phyloP scores from a whole-genome alignment of 2,797 vertebrate genomes.

The Falco naumanni region DNA sequence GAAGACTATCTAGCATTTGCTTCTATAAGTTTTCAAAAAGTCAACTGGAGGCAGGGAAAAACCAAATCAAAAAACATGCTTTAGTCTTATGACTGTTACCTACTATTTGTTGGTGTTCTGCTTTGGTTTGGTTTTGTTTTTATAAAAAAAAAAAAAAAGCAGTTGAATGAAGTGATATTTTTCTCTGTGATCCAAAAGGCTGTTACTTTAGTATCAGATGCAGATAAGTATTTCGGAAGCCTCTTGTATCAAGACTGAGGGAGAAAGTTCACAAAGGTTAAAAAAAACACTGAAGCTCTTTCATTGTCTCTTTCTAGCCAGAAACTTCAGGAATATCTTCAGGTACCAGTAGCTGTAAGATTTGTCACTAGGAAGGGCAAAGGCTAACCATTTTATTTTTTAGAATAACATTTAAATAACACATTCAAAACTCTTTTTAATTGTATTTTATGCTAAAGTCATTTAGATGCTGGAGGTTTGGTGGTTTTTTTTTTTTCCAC shows the following conservation, averaged over 20 bases:
- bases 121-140: background rate
- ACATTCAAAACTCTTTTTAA: background rate
- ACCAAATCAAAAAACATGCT: background rate
- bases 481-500: slow-evolving; percentile 42
- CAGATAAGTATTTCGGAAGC: slow-evolving; percentile 26
- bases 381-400: background rate
- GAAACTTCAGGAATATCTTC: background rate
- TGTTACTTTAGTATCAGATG: slow-evolving; percentile 40
- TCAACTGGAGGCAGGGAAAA: background rate
- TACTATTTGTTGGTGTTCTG: background rate
- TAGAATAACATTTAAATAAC: background rate
- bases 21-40: background rate
- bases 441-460: background rate
- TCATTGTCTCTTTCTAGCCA: slow-evolving; percentile 16
- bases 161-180: background rate
- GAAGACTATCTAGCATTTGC: background rate
- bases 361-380: background rate
- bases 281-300: slow-evolving; percentile 31
- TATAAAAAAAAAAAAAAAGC: background rate
- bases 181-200: background rate
- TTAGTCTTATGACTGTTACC: background rate
- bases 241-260: slow-evolving; percentile 9
- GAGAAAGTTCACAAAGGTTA: slow-evolving; percentile 40
- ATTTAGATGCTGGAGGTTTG: background rate
- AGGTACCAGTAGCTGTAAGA: background rate